Evolutionary conservation across 1,140 invertebrate species (phyloP), one percentile per base, ranked within the genome.

Genomic region (Ostrea denselamellosa): DNA sequence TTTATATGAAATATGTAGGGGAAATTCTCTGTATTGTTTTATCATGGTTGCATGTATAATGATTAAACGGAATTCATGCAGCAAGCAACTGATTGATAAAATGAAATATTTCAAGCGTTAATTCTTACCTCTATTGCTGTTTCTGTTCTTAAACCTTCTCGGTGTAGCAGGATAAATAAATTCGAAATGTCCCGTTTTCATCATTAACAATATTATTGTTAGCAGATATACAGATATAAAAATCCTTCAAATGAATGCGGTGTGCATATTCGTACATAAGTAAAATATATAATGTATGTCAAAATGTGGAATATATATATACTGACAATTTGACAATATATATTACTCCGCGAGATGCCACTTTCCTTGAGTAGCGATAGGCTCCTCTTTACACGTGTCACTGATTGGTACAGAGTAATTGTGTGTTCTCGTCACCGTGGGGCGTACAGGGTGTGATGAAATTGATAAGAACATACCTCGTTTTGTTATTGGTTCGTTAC

Each of bases 121-220:
- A 62, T 19, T 7, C n/a, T 51, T 53, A 83, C 44, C 82, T 83
- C 82, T 9, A 22, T 83, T 10, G 19, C 7, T 83, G 19, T 51
- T 54, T 83, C 82, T 83, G n/a, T 51, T 54, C 52, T 34, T 83
- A 10, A 53, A 52, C 52, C 44, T 83, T 17, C 44, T 83, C 19
- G 44, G 44, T n/a, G 44, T 83, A 9, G 44, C 34, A 52, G 52
- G 52, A 83, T 83, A 54, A 83, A 83, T 14, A 25, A 83, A 83
- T 83, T 53, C 68, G 28, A 77, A 77, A 8, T 77, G 68, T 12
- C 68, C 68, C 14, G 68, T 77, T 34, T 77, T 77, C 68, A 77
- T 77, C 68, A 77, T 77, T 22, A 77, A 17, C 54, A 56, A 17
- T 53, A 53, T 53, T 10, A 53, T 10, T 53, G 10, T 10, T 10